Evolutionary conservation across 2,113 vertebrate species (phyloP).

Genomic region (Lamprologus ornatipinnis): DNA sequence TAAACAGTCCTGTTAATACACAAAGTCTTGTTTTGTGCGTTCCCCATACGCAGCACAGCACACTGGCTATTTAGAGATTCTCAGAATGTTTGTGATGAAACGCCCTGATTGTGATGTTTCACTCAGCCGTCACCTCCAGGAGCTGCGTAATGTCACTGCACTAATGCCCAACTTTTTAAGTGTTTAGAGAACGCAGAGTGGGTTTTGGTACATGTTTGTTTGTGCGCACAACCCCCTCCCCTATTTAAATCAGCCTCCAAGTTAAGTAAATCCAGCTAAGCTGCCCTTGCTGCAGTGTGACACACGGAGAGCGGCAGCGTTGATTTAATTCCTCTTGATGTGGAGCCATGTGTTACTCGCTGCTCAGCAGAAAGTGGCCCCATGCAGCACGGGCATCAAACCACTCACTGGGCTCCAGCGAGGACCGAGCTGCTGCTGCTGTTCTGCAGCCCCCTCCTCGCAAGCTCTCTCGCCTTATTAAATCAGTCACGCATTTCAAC

Average conservation of each 20-base stretch:
- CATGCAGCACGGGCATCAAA: constrained; percentile 27
- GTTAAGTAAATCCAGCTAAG: constrained; percentile 32
- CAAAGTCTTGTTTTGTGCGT: background rate
- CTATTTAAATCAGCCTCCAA: constrained; percentile 2
- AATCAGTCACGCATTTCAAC: constrained; percentile 54
- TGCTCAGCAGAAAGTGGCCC: constrained; percentile 62
- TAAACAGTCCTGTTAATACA: background rate
- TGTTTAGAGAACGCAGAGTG: background rate
- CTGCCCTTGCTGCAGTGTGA: constrained; percentile 42
- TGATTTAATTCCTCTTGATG: constrained; percentile 63
- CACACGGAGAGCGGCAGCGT: constrained; percentile 7
- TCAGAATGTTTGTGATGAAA: background rate
- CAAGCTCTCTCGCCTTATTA: constrained; percentile 24
- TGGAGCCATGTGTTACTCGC: constrained; percentile 49
- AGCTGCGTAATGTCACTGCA: background rate
- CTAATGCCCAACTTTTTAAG: background rate
- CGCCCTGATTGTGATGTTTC: background rate
- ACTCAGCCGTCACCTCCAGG: background rate
- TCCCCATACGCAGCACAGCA: background rate
- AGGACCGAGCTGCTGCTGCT: background rate
- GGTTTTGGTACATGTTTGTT: background rate
- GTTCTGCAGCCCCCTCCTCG: constrained; percentile 15
- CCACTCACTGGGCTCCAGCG: background rate
- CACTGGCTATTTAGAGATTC: background rate
- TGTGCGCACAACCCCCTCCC: background rate